These are phyloP conservation scores for Empidonax alnorum DNA, from an alignment of 2,113 vertebrate genomes.

Conservation along the genomic window DNA sequence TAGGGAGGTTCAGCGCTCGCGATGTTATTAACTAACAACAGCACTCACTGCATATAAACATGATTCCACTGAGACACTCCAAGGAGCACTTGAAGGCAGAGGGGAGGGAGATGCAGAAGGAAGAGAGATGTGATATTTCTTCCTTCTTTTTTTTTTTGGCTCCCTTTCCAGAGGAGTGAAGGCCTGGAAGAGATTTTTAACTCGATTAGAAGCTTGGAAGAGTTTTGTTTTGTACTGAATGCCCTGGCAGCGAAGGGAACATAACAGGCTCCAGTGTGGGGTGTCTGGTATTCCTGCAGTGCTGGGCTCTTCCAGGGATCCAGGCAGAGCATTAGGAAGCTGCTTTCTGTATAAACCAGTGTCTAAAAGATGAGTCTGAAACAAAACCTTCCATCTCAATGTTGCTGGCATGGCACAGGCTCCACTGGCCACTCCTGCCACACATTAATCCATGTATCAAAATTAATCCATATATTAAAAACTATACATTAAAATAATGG, in stretches of 20 bases:
- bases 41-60: constrained; percentile 76
- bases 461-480: not conserved
- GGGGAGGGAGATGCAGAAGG: constrained; percentile 41
- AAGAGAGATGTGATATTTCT: constrained; percentile 6
- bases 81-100: constrained; percentile 72
- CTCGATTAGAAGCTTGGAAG: not conserved
- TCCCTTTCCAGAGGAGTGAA: not conserved
- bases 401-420: not conserved
- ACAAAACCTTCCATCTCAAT: not conserved
- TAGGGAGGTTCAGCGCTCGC: constrained; percentile 74
- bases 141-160: not conserved
- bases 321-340: accelerated
- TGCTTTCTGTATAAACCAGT: not conserved
- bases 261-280: not conserved
- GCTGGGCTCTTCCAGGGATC: not conserved
- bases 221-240: not conserved
- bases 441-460: not conserved
- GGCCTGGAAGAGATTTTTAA: constrained; percentile 4
- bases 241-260: not conserved
- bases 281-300: not conserved
- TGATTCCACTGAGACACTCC: constrained; percentile 73
- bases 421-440: accelerated
- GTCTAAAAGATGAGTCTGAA: not conserved
- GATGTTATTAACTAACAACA: constrained; percentile 79
- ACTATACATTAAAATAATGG: too few species aligned